Percentiles rank a stretch among this genome's conserved stretches.
Conservation (phyloP, 2,888 invertebrate species). For the Micoletzkya japonica region DNA sequence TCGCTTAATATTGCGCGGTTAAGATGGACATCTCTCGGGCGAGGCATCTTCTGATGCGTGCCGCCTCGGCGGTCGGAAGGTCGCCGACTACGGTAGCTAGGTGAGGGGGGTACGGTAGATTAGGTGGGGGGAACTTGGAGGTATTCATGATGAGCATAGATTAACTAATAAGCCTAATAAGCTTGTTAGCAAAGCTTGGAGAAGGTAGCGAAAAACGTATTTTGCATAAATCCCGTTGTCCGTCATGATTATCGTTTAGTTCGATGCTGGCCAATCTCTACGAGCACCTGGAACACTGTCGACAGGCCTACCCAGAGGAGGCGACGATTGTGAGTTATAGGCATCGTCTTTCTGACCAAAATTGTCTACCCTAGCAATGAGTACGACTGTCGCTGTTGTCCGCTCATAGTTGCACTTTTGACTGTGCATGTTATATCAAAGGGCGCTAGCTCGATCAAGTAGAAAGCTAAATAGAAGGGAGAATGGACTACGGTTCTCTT, state of each 20-base stretch:
- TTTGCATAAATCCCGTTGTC: not conserved
- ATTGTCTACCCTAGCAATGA: too few relatives aligned
- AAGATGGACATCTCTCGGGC: too few relatives aligned
- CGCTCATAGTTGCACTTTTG: too few relatives aligned
- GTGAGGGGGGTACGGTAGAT: not conserved
- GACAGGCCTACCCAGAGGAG: slow-evolving; percentile 32
- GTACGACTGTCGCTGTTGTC: too few relatives aligned
- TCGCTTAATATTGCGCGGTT: too few relatives aligned
- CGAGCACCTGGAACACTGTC: slow-evolving; percentile 38
- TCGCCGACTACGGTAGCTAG: not conserved
- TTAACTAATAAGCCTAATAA: not conserved
- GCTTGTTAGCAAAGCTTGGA: not conserved
- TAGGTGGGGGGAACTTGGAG: not conserved
- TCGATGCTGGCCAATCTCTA: slow-evolving; percentile 30
- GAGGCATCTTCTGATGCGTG: too few relatives aligned
- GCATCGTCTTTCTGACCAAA: too few relatives aligned
- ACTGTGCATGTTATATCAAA: too few relatives aligned
- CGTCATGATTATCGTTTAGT: not conserved
- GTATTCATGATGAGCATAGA: not conserved
- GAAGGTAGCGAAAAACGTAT: not conserved
- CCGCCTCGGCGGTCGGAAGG: not conserved
- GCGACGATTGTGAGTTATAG: slow-evolving; percentile 18
- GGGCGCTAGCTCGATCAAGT: too few relatives aligned
- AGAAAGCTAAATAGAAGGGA: too few relatives aligned
- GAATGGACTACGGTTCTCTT: too few relatives aligned